A percentile compares a stretch with the other conserved stretches of the same genome.
Evolutionary conservation across 2,888 invertebrate species (phyloP).

Genomic region (Unio pictorum): DNA sequence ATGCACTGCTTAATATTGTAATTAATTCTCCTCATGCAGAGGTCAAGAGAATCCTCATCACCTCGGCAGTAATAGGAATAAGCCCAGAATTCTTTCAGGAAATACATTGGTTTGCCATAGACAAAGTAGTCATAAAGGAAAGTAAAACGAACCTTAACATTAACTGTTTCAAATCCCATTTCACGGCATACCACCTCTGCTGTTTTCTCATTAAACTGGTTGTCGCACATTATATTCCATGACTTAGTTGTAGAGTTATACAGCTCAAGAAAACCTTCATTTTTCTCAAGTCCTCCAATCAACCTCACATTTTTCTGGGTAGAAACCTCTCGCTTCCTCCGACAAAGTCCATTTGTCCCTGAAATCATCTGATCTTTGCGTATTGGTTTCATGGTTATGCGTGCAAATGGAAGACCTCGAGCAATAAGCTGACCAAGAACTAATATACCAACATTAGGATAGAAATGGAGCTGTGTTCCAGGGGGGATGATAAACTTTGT

Average conservation of each 20-base stretch:
- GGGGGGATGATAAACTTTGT: constrained; percentile 88
- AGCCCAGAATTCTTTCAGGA: constrained; percentile 69
- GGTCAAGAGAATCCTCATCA: constrained; percentile 70
- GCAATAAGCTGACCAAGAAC: constrained; percentile 93
- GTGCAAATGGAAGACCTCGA: constrained; percentile 76
- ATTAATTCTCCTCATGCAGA: constrained; percentile 84
- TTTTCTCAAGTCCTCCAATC: constrained; percentile 82
- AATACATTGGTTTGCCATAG: constrained; percentile 66
- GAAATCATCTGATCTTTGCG: background rate
- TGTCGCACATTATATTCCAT: constrained; percentile 97
- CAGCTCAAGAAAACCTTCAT: constrained; percentile 92
- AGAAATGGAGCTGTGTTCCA: constrained; percentile 93
- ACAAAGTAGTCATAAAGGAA: constrained; percentile 67
- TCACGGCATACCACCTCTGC: constrained; percentile 97
- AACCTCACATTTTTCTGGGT: constrained; percentile 9
- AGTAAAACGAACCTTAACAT: constrained; percentile 86
- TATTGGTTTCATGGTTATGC: constrained; percentile 30
- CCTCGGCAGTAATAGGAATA: constrained; percentile 68
- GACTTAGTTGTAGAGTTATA: constrained; percentile 95
- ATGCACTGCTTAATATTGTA: constrained; percentile 81
- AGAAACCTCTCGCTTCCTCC: no score
- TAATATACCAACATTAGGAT: constrained; percentile 94
- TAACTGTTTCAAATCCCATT: constrained; percentile 89
- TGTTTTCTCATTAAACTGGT: constrained; percentile 94
- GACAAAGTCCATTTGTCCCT: no score